Base-by-base conservation (phyloP, 2,113 vertebrate genomes). In the Macrotis lagotis region DNA sequence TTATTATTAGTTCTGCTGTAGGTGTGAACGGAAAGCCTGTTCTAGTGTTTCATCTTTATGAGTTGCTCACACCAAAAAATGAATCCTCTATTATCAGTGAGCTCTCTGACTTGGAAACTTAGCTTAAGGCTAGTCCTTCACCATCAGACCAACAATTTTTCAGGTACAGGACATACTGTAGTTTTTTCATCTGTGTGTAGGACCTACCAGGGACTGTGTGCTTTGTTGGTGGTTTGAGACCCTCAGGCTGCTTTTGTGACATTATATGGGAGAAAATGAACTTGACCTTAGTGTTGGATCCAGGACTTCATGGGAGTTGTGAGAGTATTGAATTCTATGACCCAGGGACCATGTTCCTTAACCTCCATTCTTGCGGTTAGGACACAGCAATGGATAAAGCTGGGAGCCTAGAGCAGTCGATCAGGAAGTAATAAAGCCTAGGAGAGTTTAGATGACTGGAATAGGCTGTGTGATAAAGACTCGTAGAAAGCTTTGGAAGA, bases 241-340 rank as follows among this genome's bases (percentile, higher is more conserved):
- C 31, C 59, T n/a, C 37, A 16, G 37, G 31, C 59, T n/a, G 44
- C 66, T 44, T 83, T 44, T 22, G 66, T 44, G 66, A 22, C n/a
- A 24, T 83, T 24, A 37, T 66, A 12, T n/a, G n/a, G n/a, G n/a
- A 7, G 12, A 28, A 66, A 66, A 66, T 66, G 59, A 31, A 12
- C 31, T 66, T 37, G 59, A 37, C 28, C 1, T 37, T 14, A 66
- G 31, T 66, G 16, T 4, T 66, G 31, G 31, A 53, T 93, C 3
- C 91, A 0, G 93, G 51, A 28, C 83, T 91, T 95, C 19, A 96
- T 95, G 94, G 96, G 91, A 93, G 47, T 51, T 90, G 51, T 93
- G 90, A 96, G 91, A 55, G 90, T 88, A n/a, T 89, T 47, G 49
- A 95, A 91, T 83, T 44, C 1, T 50, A 50, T 52, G n/a, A 74